Base-by-base conservation (phyloP, 92 coral and sea anemone species). In the Pocillopora meandrina region DNA sequence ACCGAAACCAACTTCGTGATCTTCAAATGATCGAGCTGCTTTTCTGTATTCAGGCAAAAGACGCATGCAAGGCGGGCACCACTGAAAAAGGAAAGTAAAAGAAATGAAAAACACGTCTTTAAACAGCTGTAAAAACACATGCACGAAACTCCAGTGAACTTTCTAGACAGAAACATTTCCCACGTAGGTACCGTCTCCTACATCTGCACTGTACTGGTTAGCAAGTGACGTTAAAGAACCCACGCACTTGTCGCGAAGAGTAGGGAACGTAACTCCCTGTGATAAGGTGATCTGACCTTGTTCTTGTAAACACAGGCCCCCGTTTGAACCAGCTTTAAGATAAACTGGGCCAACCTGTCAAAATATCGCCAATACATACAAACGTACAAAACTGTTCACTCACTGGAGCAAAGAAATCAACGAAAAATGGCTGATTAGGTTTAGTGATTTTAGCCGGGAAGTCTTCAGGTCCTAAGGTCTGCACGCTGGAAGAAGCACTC, bases 1-100 rank as follows among this genome's bases (percentile, higher is more conserved):
- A 7, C 99, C 99, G 86, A 97, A 97, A 56, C 98, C 91, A 81
- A 97, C 90, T 75, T 89, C 93, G 23, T 88, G 80, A 11, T 90
- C 83, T 16, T 79, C 89, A 82, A 91, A 97, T n/a, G 93, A 89
- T 19, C 96, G 91, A 10, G 99, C 89, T 16, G 98, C 99, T 70
- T 97, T 97, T n/a, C 99, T 92, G 86, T 93, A 95, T 72, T 97
- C 99, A 17, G 99, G 99, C 18, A 97, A 80, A 17, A 96, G 79
- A 18, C 91, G 91, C 98, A 97, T 97, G 31, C 99, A 97, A 0
- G 99, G 99, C 0, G 99, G 99, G 55, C 99, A 97, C 99, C 99
- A 97, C 99, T 97, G 80, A 47, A 20, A 12, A 75, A 64, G 20
- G 47, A 11, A 61, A 34, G 26, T 19, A 52, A 8, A 31, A 62